A percentile compares a stretch with the other conserved stretches of the same genome.
Conservation (phyloP, 1,140 invertebrate genomes). For the Meloidogyne floridensis region DNA sequence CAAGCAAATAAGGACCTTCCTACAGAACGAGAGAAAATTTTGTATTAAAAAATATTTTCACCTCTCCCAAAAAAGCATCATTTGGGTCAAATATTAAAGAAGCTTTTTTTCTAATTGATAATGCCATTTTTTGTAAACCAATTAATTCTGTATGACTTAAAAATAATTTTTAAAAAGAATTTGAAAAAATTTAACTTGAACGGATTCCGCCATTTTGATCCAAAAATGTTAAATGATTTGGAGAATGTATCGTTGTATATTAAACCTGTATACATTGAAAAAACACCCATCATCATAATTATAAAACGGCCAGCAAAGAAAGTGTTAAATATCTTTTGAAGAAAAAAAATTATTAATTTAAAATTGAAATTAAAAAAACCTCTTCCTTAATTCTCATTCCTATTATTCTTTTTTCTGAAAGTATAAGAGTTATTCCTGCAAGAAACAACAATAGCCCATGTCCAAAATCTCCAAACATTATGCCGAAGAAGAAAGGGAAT, state of each 20-base stretch:
- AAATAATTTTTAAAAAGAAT: background rate
- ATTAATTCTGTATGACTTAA: background rate
- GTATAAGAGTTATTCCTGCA: conserved; percentile 79
- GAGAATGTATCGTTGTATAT: conserved; percentile 97
- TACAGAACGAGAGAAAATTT: no score
- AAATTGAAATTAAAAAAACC: conserved; percentile 51
- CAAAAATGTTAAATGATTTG: conserved; percentile 91
- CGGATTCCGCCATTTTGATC: conserved; percentile 78
- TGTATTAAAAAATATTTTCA: conserved; percentile 10
- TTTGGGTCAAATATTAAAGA: conserved; percentile 31
- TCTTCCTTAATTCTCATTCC: conserved; percentile 74
- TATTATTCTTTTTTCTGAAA: conserved; percentile 76
- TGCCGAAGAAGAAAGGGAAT: conserved; percentile 87
- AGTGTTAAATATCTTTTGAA: conserved; percentile 83
- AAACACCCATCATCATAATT: conserved; percentile 92
- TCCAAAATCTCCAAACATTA: conserved; percentile 90
- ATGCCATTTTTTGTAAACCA: background rate
- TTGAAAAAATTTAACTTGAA: conserved; percentile 31
- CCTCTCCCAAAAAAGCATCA: conserved; percentile 18
- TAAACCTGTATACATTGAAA: conserved; percentile 92
- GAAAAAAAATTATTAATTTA: background rate
- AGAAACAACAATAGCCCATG: conserved; percentile 79
- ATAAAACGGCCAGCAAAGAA: conserved; percentile 97
- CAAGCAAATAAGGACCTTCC: conserved; percentile 58
- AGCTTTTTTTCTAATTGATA: background rate